phyloP scores from a whole-genome alignment of 2,888 invertebrate species.

The Chymomyza amoena region DNA sequence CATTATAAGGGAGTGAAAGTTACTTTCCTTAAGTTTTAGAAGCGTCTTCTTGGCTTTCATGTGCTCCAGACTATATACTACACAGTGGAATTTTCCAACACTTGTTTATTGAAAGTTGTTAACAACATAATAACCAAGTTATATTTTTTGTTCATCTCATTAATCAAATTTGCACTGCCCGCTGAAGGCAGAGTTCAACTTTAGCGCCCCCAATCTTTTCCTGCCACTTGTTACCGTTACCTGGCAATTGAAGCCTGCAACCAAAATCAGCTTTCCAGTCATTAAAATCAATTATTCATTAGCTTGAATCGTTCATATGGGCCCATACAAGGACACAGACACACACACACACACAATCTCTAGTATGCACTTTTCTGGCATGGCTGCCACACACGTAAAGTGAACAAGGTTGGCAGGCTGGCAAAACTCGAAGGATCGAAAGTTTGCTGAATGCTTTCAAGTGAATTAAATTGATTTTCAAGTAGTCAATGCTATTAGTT shows the following conservation, averaged over 20 bases:
- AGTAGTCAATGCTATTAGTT: slow-evolving; percentile 59
- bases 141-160: too few species aligned
- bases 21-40: too few species aligned
- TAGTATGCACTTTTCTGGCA: not conserved
- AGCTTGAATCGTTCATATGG: slow-evolving; percentile 63
- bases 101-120: too few species aligned
- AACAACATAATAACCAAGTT: too few species aligned
- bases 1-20: too few species aligned
- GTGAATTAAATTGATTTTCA: slow-evolving; percentile 67
- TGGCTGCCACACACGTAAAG: not conserved
- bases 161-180: too few species aligned
- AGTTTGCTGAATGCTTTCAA: slow-evolving; percentile 34
- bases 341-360: not conserved
- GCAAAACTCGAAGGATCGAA: not conserved
- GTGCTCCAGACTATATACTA: too few species aligned
- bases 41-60: too few species aligned
- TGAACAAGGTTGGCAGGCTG: not conserved
- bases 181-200: too few species aligned
- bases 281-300: slow-evolving; percentile 65
- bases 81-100: too few species aligned
- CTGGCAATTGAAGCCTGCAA: not conserved
- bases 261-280: slow-evolving; percentile 52
- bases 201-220: not conserved
- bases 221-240: not conserved
- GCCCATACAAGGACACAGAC: slow-evolving; percentile 6